These are phyloP conservation scores for Synaphobranchus kaupii DNA, from an alignment of 2,797 vertebrate species.

Conservation along the genomic window DNA sequence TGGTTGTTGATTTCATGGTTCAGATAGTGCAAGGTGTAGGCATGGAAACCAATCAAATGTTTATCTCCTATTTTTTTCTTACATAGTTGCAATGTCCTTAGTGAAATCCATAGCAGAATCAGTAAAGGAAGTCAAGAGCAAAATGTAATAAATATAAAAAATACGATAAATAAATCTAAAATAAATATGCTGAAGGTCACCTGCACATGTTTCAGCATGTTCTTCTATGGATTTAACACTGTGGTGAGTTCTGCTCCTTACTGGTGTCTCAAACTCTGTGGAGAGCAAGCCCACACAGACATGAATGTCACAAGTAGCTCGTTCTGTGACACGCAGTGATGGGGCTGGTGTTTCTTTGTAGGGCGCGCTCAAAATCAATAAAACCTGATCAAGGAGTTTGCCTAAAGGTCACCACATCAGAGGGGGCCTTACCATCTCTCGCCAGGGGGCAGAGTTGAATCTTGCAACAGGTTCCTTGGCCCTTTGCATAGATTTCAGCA, in stretches of 20 bases:
- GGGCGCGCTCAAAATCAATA: conserved; percentile 34
- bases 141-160: neutral
- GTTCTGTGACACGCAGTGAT: conserved; percentile 19
- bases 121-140: neutral
- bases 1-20: conserved; percentile 12
- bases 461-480: conserved; percentile 49
- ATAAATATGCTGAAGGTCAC: conserved; percentile 1
- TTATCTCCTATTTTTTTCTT: conserved; percentile 2
- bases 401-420: conserved; percentile 27
- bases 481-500: conserved; percentile 45
- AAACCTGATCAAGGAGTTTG: conserved; percentile 33
- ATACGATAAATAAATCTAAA: neutral
- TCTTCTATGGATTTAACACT: neutral
- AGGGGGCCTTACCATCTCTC: conserved; percentile 44
- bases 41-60: conserved; percentile 15
- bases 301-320: neutral
- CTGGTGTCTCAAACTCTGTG: neutral
- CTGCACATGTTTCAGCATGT: neutral
- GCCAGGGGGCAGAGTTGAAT: conserved; percentile 54
- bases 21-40: neutral
- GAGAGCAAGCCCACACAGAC: neutral
- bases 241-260: neutral
- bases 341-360: conserved; percentile 23
- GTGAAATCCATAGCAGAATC: conserved; percentile 5
- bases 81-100: neutral